A percentile compares a stretch with the other conserved stretches of the same genome.
Conservation (phyloP, 2,888 invertebrate genomes). For the Odontocolon sp. region DNA sequence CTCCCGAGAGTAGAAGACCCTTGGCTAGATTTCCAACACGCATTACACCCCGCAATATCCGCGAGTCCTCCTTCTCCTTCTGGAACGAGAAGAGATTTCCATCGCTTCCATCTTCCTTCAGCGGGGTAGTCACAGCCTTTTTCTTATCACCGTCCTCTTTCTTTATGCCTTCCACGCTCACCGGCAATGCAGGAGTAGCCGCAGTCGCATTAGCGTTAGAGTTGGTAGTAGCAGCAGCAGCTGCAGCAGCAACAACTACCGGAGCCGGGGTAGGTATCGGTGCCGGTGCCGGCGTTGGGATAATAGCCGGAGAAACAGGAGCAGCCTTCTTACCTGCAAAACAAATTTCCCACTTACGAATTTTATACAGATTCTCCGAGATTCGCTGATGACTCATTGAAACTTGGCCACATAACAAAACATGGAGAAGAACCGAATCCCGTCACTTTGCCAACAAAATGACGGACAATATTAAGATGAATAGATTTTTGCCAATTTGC, state of each 20-base stretch:
- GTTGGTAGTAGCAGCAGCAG: constrained; percentile 58
- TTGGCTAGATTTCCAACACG: constrained; percentile 96
- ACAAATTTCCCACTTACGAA: not conserved
- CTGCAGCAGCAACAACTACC: constrained; percentile 36
- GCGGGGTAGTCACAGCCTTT: constrained; percentile 73
- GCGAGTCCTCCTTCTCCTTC: constrained; percentile 84
- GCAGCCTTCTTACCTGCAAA: constrained; percentile 69
- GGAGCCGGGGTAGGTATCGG: constrained; percentile 6
- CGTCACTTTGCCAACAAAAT: too few relatives aligned
- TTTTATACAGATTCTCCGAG: not conserved
- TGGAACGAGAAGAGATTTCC: constrained; percentile 86
- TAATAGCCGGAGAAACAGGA: constrained; percentile 8
- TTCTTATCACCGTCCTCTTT: constrained; percentile 83
- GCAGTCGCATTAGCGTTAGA: constrained; percentile 59
- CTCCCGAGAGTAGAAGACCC: constrained; percentile 94
- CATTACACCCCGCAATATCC: constrained; percentile 97
- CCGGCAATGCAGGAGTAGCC: constrained; percentile 49
- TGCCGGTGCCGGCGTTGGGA: constrained; percentile 37
- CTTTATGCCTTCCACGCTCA: constrained; percentile 78
- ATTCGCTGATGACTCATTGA: too few relatives aligned
- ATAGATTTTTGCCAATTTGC: constrained; percentile 55
- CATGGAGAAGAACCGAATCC: not conserved
- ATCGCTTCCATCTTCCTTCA: constrained; percentile 88
- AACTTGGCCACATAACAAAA: not conserved
- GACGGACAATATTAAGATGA: not conserved